Conservation (phyloP, 2,113 vertebrate species). For the Pterocles burchelli region DNA sequence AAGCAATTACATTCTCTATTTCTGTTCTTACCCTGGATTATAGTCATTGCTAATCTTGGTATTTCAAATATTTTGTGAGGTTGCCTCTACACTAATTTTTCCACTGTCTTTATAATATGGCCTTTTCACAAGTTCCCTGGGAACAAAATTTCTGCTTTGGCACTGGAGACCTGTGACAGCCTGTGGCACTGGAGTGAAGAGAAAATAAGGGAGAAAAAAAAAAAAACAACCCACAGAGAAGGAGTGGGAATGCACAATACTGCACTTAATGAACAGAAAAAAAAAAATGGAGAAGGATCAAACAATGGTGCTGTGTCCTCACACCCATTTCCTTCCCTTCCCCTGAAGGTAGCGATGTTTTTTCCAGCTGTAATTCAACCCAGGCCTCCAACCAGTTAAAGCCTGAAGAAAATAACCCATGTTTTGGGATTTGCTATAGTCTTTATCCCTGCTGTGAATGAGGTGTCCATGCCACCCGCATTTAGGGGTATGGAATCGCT, state of each 20-base stretch:
- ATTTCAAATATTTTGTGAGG: constrained; percentile 14
- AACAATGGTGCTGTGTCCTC: neutral
- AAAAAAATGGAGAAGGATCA: neutral
- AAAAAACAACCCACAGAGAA: neutral
- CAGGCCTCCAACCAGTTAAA: neutral
- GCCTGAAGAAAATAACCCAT: neutral
- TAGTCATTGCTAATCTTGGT: neutral
- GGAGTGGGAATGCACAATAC: neutral
- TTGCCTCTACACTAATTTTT: neutral
- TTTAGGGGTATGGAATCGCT: neutral
- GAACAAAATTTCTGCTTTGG: neutral
- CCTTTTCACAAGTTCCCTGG: neutral
- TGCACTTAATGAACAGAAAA: neutral
- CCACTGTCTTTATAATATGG: neutral
- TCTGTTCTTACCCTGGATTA: constrained; percentile 1
- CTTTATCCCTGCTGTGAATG: neutral
- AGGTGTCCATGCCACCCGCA: neutral
- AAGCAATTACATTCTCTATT: neutral
- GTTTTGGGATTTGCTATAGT: neutral
- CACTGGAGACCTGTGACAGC: neutral
- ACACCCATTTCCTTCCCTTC: neutral
- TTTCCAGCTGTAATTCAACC: neutral
- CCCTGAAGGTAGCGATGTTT: neutral
- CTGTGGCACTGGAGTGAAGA: neutral
- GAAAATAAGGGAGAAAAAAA: neutral